phyloP scores from a whole-genome alignment of 2,888 invertebrate species.

The Oeneis ivallda region DNA sequence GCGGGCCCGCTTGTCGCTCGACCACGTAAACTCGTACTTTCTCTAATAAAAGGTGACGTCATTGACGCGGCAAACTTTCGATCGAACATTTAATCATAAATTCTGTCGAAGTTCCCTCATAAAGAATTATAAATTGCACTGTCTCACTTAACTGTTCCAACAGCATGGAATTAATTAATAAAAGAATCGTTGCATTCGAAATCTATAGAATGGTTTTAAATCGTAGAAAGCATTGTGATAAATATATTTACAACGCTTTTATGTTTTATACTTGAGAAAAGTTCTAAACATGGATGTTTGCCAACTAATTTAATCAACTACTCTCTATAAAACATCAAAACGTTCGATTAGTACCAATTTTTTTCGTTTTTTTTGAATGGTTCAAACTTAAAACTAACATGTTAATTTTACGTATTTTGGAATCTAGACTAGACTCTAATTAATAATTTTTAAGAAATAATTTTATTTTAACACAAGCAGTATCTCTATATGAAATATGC shows the following conservation, averaged over 20 bases:
- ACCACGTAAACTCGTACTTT: slow-evolving; percentile 68
- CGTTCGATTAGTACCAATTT: no score
- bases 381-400: no score
- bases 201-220: not conserved
- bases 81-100: slow-evolving; percentile 43
- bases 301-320: no score
- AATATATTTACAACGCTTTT: not conserved
- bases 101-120: slow-evolving; percentile 24
- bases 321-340: no score
- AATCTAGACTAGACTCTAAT: no score
- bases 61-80: slow-evolving; percentile 58
- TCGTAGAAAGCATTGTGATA: not conserved
- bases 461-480: no score
- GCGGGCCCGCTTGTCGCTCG: slow-evolving; percentile 62
- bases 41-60: slow-evolving; percentile 78
- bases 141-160: slow-evolving; percentile 34
- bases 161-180: slow-evolving; percentile 24
- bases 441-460: no score
- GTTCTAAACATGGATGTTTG: not conserved
- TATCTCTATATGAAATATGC: not conserved
- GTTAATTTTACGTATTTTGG: no score
- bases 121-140: slow-evolving; percentile 39
- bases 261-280: not conserved
- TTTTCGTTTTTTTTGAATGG: no score
- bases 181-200: not conserved